Percentiles rank a stretch among this genome's conserved stretches.
These are phyloP conservation scores for Adineta ricciae DNA, from an alignment of 2,888 invertebrate genomes.

Conservation along the genomic window DNA sequence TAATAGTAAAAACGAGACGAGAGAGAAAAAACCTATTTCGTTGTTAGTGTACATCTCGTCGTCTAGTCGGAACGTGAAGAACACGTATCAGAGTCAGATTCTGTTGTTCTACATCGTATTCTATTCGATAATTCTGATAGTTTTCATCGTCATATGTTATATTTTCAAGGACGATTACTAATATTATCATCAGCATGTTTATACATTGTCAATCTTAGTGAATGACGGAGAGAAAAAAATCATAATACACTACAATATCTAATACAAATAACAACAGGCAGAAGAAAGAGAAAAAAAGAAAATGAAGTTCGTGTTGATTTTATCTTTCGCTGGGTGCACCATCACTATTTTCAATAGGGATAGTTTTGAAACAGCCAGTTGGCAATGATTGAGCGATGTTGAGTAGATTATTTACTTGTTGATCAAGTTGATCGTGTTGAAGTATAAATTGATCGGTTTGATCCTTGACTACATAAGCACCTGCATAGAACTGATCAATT, in stretches of 20 bases:
- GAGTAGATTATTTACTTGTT: background rate
- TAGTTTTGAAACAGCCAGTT: conserved; percentile 8
- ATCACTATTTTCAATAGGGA: background rate
- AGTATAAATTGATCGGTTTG: conserved; percentile 12
- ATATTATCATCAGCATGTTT: background rate
- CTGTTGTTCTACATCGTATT: no score
- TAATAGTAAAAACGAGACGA: background rate
- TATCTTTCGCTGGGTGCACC: background rate
- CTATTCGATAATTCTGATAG: no score
- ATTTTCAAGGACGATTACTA: background rate
- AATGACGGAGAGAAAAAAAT: background rate
- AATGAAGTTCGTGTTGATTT: background rate
- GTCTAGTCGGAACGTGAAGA: background rate
- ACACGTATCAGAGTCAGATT: background rate
- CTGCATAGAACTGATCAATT: conserved; percentile 8
- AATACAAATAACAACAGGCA: background rate
- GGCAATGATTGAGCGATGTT: background rate
- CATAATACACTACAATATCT: background rate
- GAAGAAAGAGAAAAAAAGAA: background rate
- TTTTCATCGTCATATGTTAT: background rate
- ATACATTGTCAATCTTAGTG: background rate
- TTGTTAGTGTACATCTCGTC: background rate
- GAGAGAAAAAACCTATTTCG: background rate
- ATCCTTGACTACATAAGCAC: background rate
- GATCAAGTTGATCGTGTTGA: background rate